Percentiles rank a stretch among this genome's conserved stretches.
phyloP scores from a whole-genome alignment of 1,140 invertebrate genomes.

The Trinorchestia longiramus region DNA sequence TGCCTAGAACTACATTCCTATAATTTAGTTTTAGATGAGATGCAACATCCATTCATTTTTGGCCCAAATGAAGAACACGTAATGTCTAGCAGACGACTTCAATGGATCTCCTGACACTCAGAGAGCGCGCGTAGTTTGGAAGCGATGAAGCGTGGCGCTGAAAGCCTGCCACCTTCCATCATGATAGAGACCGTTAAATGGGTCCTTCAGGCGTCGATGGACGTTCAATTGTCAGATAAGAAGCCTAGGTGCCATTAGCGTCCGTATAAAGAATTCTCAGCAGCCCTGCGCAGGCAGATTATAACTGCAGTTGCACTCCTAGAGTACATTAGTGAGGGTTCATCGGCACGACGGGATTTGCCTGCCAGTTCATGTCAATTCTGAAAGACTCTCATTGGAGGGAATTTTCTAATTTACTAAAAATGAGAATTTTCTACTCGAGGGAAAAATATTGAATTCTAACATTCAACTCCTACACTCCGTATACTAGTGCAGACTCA shows the following conservation, averaged over 20 bases:
- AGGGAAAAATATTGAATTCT: not conserved
- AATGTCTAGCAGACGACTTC: not conserved
- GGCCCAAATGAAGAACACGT: not conserved
- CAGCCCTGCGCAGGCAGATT: not conserved
- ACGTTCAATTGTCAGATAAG: conserved; percentile 45
- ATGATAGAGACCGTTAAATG: conserved; percentile 34
- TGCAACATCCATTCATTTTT: not conserved
- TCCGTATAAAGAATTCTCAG: not conserved
- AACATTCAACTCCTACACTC: not conserved
- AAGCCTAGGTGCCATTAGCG: conserved; percentile 29
- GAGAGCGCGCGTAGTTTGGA: conserved; percentile 7
- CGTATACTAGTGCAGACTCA: not conserved
- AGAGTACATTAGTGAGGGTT: not conserved
- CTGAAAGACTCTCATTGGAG: not conserved
- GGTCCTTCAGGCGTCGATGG: conserved; percentile 23
- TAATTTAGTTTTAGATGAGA: not conserved
- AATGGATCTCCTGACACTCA: not conserved
- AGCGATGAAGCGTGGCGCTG: not conserved
- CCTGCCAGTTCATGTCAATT: not conserved
- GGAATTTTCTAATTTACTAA: not conserved
- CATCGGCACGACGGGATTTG: not conserved
- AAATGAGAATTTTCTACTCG: not conserved
- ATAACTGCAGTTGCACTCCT: not conserved
- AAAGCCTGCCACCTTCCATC: conserved; percentile 20
- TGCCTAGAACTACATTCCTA: too few species aligned